Conservation (phyloP, 2,888 invertebrate genomes). For the Listrodromus nycthemerus region DNA sequence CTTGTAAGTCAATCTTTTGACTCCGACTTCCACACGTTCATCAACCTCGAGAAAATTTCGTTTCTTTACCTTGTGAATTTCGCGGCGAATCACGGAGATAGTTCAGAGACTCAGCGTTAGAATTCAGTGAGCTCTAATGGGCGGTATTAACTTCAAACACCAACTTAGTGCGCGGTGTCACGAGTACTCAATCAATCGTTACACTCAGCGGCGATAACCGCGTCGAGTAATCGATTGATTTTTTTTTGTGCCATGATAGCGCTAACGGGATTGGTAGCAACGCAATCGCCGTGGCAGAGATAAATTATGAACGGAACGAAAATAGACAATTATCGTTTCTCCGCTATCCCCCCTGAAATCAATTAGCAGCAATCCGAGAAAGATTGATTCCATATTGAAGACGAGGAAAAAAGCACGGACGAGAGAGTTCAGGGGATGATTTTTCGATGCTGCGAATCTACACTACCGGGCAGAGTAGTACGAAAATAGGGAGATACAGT, state of each 20-base stretch:
- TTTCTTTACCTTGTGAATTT: conserved; percentile 13
- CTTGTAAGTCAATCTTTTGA: conserved; percentile 6
- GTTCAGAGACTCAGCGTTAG: conserved; percentile 11
- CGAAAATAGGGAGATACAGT: conserved; percentile 42
- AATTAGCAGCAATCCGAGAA: neutral
- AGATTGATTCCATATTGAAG: neutral
- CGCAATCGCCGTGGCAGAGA: conserved; percentile 7
- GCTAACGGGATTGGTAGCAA: conserved; percentile 18
- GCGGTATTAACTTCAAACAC: conserved; percentile 6
- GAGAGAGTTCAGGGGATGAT: conserved; percentile 3
- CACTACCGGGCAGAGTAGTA: conserved; percentile 3
- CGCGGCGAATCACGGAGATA: neutral
- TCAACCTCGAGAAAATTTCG: neutral
- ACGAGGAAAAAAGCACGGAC: neutral
- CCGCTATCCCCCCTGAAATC: neutral
- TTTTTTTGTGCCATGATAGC: conserved; percentile 37
- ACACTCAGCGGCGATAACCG: conserved; percentile 2
- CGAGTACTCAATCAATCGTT: neutral
- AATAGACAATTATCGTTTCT: conserved; percentile 10
- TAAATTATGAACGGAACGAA: conserved; percentile 23
- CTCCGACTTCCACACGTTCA: neutral
- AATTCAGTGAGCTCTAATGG: conserved; percentile 12
- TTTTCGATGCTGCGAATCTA: conserved; percentile 33
- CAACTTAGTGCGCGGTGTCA: neutral
- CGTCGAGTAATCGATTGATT: conserved; percentile 29